A percentile compares a stretch with the other conserved stretches of the same genome.
These are phyloP conservation scores for Odontomachus brunneus DNA, from an alignment of 1,140 invertebrate species.

Conservation along the genomic window DNA sequence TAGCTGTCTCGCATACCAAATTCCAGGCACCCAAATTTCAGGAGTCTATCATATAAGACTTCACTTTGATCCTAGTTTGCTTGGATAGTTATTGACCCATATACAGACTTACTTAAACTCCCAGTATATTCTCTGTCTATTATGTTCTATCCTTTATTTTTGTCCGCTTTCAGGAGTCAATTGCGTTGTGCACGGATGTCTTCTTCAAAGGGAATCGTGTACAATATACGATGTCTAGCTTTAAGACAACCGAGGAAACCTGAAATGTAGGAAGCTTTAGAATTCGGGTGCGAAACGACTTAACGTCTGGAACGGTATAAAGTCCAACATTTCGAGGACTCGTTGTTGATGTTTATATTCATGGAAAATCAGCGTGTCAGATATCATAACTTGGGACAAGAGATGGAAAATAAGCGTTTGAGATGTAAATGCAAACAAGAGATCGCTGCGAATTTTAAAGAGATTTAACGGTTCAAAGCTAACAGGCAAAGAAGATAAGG, in stretches of 20 bases:
- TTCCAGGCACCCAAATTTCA: conserved; percentile 50
- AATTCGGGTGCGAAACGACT: neutral
- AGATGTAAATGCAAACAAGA: neutral
- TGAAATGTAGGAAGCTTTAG: neutral
- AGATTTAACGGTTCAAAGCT: neutral
- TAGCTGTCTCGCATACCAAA: conserved; percentile 47
- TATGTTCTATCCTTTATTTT: conserved; percentile 1
- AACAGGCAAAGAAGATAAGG: neutral
- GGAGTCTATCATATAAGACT: conserved; percentile 39
- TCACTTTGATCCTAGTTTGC: conserved; percentile 55
- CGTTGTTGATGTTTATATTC: neutral
- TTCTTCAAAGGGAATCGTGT: neutral
- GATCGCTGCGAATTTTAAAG: neutral
- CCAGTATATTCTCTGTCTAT: neutral
- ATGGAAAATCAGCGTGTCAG: neutral
- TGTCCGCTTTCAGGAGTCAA: neutral
- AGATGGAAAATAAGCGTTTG: too few species aligned
- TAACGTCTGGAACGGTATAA: neutral
- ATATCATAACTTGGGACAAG: neutral
- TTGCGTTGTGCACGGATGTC: neutral
- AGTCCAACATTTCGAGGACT: neutral
- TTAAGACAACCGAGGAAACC: neutral
- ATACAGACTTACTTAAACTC: conserved; percentile 22
- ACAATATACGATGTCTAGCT: neutral
- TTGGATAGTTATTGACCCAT: conserved; percentile 40